Evolutionary conservation across 1,140 invertebrate species (phyloP).

Genomic region (Megathymus violae): DNA sequence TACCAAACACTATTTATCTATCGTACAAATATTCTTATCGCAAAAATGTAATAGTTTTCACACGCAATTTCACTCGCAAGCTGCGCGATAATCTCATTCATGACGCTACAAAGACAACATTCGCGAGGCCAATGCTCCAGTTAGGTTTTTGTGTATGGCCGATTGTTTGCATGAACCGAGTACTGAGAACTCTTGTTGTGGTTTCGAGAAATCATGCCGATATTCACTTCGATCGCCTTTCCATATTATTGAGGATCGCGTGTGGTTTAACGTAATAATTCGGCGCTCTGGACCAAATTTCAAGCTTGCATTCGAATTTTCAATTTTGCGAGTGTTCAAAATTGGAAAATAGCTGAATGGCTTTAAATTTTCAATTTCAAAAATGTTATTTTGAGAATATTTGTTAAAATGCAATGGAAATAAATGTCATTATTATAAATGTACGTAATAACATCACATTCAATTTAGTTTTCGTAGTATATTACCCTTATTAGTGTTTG

Average conservation of each 20-base stretch:
- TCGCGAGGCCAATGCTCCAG: background rate
- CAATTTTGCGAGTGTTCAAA: no score
- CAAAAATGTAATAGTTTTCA: conserved; percentile 1
- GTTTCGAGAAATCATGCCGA: background rate
- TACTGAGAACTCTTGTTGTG: background rate
- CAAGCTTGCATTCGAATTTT: no score
- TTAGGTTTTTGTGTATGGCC: background rate
- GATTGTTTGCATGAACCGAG: background rate
- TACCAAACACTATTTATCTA: background rate
- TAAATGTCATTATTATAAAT: no score
- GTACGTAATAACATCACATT: no score
- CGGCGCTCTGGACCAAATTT: no score
- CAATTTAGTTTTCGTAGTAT: no score
- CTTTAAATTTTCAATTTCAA: no score
- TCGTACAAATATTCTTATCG: background rate
- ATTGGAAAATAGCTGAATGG: no score
- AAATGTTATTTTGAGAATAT: no score
- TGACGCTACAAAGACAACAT: background rate
- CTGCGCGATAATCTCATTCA: background rate
- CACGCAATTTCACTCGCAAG: background rate
- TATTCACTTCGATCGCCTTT: background rate
- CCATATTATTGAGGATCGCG: background rate
- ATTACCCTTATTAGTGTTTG: no score
- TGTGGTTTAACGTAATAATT: no score
- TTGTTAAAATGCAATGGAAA: no score